These are phyloP conservation scores for Distichodus sexfasciatus DNA, from an alignment of 2,797 vertebrate genomes.

Conservation along the genomic window DNA sequence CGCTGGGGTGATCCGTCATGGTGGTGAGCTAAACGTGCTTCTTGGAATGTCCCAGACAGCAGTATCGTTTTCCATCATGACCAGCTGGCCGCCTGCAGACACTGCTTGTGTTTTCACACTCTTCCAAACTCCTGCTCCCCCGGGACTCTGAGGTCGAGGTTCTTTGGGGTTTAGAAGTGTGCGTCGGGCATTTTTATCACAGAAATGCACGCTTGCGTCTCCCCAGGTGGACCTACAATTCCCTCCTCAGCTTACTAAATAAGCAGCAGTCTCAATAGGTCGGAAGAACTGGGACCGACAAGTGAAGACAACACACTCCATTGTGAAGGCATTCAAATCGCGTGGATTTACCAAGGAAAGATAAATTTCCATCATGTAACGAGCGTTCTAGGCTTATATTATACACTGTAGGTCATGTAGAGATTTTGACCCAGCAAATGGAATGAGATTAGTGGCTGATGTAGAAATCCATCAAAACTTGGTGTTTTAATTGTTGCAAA, in stretches of 20 bases:
- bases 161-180: constrained; percentile 17
- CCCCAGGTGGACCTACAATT: constrained; percentile 20
- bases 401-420: no score
- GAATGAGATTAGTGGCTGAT: no score
- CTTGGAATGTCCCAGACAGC: constrained; percentile 57
- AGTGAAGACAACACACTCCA: constrained; percentile 11
- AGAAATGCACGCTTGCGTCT: constrained; percentile 34
- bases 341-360: constrained; percentile 6
- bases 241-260: constrained; percentile 30
- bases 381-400: no score
- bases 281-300: not conserved
- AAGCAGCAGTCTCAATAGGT: constrained; percentile 33
- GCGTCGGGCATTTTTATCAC: constrained; percentile 2
- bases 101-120: constrained; percentile 53
- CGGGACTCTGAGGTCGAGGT: not conserved
- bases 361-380: no score
- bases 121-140: constrained; percentile 35
- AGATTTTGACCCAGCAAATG: no score
- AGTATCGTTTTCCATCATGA: constrained; percentile 52
- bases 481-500: no score
- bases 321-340: not conserved
- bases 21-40: constrained; percentile 47
- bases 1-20: constrained; percentile 41
- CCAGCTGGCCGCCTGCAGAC: constrained; percentile 29
- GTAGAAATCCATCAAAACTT: no score